Evolutionary conservation across 2,113 vertebrate genomes (phyloP), one percentile per base, ranked within the genome.

Genomic region (Pseudorhombus dupliciocellatus): DNA sequence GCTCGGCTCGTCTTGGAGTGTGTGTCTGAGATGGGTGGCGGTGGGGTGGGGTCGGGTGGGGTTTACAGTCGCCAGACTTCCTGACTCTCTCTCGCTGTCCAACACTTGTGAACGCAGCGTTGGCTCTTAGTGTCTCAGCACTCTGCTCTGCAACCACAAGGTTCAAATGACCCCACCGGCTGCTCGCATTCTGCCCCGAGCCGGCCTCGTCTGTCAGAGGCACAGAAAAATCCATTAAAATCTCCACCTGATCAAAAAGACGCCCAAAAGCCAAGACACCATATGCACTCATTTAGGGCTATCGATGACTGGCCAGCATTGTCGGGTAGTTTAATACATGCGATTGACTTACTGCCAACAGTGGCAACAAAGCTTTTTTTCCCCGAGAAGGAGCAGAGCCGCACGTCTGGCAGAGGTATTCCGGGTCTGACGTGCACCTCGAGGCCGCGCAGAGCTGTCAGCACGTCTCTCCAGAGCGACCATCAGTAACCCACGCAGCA

Each of bases 31-130:
- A 54, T 16, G 69, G 7, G 48, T 20, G 68, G 28, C 22, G 37
- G 53, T 46, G 42, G 42, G 25, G 31, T 25, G 57, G 28, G 26
- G 40, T 58, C 55, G 88, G 90, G 91, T 86, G 92, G 92, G 88
- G 92, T 86, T 90, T 93, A 91, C 74, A 92, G 90, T 89, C 90
- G 93, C 94, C 94, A 96, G 95, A 96, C 95, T 95, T 94, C 89
- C 93, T 95, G 95, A 92, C 95, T 95, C 95, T 95, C 95, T 95
- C 75, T 61, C 68, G 80, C 82, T 52, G 91, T 91, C 87, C 82
- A 89, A 92, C 92, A 92, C 92, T 95, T 93, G 93, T 74, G 92
- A 94, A 91, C 89, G 89, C 82, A 81, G 88, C 87, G 60, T 79
- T 89, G 89, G 60, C 80, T 92, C 88, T 92, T 80, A 89, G 91